Evolutionary conservation across 2,113 vertebrate species (phyloP).

Genomic region (Microcebus griseorufus): DNA sequence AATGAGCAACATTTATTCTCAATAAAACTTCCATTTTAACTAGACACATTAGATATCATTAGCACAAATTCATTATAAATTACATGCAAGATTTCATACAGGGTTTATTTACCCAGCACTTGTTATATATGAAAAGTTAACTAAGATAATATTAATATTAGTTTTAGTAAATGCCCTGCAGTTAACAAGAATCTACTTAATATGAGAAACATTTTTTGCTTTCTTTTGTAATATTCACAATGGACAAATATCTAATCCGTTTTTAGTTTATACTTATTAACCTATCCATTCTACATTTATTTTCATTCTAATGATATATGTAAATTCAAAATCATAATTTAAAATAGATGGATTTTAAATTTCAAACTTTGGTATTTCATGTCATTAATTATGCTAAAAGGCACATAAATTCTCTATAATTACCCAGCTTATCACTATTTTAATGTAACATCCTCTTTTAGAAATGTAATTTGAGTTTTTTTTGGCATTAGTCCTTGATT

Average conservation of each 20-base stretch:
- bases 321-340: conserved; percentile 78
- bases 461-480: conserved; percentile 74
- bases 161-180: conserved; percentile 82
- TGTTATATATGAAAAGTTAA: conserved; percentile 85
- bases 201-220: conserved; percentile 73
- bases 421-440: conserved; percentile 69
- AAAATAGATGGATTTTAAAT: conserved; percentile 77
- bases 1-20: conserved; percentile 87
- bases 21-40: conserved; percentile 85
- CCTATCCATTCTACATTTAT: conserved; percentile 60
- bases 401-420: conserved; percentile 79
- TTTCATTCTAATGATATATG: conserved; percentile 77
- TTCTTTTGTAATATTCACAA: conserved; percentile 78
- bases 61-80: conserved; percentile 87
- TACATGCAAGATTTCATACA: conserved; percentile 82
- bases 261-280: conserved; percentile 78
- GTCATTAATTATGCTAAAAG: conserved; percentile 81
- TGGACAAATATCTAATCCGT: conserved; percentile 72
- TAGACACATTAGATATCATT: conserved; percentile 85
- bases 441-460: conserved; percentile 66
- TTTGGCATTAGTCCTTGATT: conserved; percentile 63
- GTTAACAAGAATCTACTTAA: conserved; percentile 79
- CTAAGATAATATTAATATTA: conserved; percentile 85
- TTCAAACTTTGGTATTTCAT: conserved; percentile 72
- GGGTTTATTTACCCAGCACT: conserved; percentile 83